Percentiles rank a stretch among this genome's conserved stretches.
These are phyloP conservation scores for Cryptotermes secundus DNA, from an alignment of 1,140 invertebrate species.

Conservation along the genomic window DNA sequence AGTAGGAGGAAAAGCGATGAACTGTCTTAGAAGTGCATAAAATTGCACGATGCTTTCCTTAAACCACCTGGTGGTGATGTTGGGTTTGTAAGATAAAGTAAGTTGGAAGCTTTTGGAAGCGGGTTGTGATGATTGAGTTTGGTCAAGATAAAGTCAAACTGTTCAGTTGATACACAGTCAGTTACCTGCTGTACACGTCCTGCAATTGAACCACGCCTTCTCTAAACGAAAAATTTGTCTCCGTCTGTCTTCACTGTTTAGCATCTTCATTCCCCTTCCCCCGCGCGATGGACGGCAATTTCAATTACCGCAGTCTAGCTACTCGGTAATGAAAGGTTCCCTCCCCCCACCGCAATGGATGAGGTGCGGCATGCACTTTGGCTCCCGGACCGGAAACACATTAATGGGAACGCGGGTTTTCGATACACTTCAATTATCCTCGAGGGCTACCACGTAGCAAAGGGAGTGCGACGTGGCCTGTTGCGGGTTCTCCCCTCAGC, in stretches of 20 bases:
- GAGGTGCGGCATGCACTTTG: conserved; percentile 17
- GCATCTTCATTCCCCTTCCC: background rate
- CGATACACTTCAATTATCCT: conserved; percentile 29
- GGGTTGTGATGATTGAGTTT: no score
- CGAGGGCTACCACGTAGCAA: background rate
- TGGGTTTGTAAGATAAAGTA: no score
- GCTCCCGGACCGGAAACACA: conserved; percentile 25
- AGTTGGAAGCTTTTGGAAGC: no score
- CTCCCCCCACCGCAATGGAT: background rate
- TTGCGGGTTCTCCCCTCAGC: background rate
- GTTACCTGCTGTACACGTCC: no score
- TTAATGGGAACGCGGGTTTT: conserved; percentile 28
- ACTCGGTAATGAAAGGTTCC: background rate
- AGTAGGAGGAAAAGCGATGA: no score
- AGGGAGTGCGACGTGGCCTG: background rate
- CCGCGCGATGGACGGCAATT: background rate
- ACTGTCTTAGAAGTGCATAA: no score
- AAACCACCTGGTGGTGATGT: no score
- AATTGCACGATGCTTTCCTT: no score
- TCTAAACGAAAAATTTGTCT: background rate
- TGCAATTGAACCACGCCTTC: no score
- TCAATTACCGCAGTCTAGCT: background rate
- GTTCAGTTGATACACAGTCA: no score
- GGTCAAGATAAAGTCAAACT: no score
- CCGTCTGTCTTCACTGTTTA: background rate